Base-by-base conservation (phyloP, 1,140 invertebrate genomes). In the Heliconius hermathena region DNA sequence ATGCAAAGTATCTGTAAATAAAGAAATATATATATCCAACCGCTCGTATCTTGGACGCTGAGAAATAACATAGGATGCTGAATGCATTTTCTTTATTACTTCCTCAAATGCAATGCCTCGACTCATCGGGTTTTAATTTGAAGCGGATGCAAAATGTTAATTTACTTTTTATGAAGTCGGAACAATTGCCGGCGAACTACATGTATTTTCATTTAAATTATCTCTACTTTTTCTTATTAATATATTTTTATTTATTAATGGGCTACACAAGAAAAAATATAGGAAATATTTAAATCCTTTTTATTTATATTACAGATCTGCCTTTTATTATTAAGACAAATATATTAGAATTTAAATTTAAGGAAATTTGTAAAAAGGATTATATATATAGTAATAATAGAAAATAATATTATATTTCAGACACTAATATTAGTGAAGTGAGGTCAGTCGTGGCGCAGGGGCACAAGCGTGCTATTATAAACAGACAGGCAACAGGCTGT, bases 11-110 rank as follows among this genome's bases (percentile, higher is more conserved):
- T 36, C 33, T 36, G 33, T 36, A 60, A 29, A 26, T 16, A 18
- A 33, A 29, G n/a, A 73, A 26, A 52, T 13, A 16, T 2, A 60
- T 11, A 4, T 66, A 16, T 57, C 60, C 22, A 66, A 66, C 22
- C 22, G 22, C 22, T 66, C 60, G 1, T 16, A 29, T 13, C 60
- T 66, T 66, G 60, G 60, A 66, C 60, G 16, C 60, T 29, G 13
- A 22, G 13, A 29, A 70, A 76, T 54, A 66, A 36, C 80, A 76
- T 78, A 81, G 84, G 86, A 86, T 81, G 83, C 79, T 71, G 79
- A 49, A 79, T 80, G 81, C 85, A 83, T 83, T 84, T 85, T 83
- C 81, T 84, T 78, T 77, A 80, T 77, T 76, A 77, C 71, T 84
- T 83, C 83, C 83, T 80, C 79, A 60, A 54, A 71, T 81, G 81